Evolutionary conservation across 2,888 invertebrate genomes (phyloP), one percentile per base, ranked within the genome.

Genomic region (Leuctra nigra): DNA sequence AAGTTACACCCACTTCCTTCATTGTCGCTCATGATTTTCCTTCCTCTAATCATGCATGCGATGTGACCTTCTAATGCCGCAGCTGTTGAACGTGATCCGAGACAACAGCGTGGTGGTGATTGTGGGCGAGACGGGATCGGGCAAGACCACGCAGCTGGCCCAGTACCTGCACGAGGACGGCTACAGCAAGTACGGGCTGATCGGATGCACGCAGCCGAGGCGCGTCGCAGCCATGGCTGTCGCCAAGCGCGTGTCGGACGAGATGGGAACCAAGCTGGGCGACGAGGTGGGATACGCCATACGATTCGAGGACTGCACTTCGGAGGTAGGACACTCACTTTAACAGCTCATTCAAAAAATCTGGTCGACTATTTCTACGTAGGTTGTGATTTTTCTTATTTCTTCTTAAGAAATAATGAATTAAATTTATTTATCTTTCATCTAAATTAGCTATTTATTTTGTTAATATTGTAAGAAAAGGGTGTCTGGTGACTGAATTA

Each of bases 211-310:
- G 0, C 98, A 98, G 72, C 99, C 99, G 0, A 76, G 99, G 61
- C 78, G 95, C 77, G 96, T 99, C 1, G 99, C 99, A 44, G 98
- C 99, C 61, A 98, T 99, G 98, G 95, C 96, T 0, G 99, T 99
- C 0, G 99, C 99, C 1, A 98, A 99, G 73, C 82, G 99, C 66
- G 99, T 99, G 11, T 91, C 97, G 1, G 98, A 99, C 70, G 99
- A 99, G 78, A 96, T 98, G 94, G 80, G 82, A 33, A 88, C 91
- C 0, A 84, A 86, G 59, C 74, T 97, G 39, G 96, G 82, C 2
- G 89, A 94, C 61, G 92, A 95, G 69, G 91, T 99, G 7, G 99
- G 99, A 13, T 99, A 99, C 74, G 96, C 98, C 18, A 99, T 99
- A 69, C 92, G 99, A 67, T 99, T 99, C 75, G 99, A 99, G 71